These are phyloP conservation scores for Schizothorax lantsangensis DNA, from an alignment of 2,797 vertebrate genomes.

Conservation along the genomic window DNA sequence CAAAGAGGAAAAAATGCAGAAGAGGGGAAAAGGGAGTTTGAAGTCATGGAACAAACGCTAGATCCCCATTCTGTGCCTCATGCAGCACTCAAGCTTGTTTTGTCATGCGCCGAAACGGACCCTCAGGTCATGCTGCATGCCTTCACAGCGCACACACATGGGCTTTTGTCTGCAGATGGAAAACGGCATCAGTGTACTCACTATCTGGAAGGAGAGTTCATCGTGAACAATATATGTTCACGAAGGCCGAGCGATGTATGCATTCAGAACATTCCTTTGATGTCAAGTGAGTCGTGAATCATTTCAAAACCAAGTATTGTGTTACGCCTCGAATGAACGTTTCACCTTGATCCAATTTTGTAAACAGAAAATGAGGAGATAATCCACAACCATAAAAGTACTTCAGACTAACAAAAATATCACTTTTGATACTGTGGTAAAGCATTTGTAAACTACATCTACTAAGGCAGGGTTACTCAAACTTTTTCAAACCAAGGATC, in stretches of 20 bases:
- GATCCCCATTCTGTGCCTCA: slow-evolving; percentile 49
- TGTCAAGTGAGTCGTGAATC: slow-evolving; percentile 38
- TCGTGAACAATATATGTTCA: slow-evolving; percentile 28
- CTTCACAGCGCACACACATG: slow-evolving; percentile 49
- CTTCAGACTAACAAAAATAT: neutral
- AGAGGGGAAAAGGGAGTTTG: slow-evolving; percentile 12
- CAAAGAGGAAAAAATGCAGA: slow-evolving; percentile 26
- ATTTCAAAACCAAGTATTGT: slow-evolving; percentile 23
- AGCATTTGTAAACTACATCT: neutral
- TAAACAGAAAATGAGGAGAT: neutral
- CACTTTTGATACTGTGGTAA: neutral
- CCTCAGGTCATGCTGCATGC: slow-evolving; percentile 56
- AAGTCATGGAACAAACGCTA: slow-evolving; percentile 50
- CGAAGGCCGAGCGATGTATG: slow-evolving; percentile 20
- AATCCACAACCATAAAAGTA: slow-evolving; percentile 2
- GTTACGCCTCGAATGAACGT: neutral
- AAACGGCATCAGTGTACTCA: slow-evolving; percentile 23
- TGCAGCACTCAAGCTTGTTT: slow-evolving; percentile 50
- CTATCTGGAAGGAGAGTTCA: slow-evolving; percentile 35
- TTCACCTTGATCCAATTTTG: slow-evolving; percentile 24
- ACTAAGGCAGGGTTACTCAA: neutral
- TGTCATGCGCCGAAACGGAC: slow-evolving; percentile 51
- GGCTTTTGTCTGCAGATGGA: slow-evolving; percentile 45
- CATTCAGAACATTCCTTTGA: slow-evolving; percentile 48
- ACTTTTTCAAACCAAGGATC: neutral